Base-by-base conservation (phyloP, 2,797 vertebrate genomes). In the Neopelma chrysocephalum region DNA sequence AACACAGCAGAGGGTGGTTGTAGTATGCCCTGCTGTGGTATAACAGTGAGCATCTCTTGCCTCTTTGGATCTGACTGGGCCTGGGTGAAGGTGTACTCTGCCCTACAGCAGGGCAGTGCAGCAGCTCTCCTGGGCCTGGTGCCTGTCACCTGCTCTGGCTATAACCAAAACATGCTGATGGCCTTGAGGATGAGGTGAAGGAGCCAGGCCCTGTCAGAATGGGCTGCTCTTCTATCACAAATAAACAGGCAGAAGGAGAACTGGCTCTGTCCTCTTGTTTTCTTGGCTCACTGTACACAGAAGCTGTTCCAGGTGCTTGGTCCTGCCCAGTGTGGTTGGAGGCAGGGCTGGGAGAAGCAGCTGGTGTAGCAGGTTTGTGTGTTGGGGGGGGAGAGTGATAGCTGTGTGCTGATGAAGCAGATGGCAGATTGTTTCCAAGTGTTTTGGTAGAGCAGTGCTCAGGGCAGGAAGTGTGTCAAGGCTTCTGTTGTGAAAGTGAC, bases 171-270 rank as follows among this genome's bases (percentile, higher is more conserved):
- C 75, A 18, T 88, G 60, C 75, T 76, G 38, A 69, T 93, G 82
- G 88, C 94, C 91, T 92, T 13, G 61, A 94, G 86, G 83, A 73
- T 1, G 82, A 93, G 96, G 90, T 94, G 93, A 93, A 96, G 94
- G 86, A 96, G 91, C 68, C 83, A 87, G 94, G 71, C 87, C 85
- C 77, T 50, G 53, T 87, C 77, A 90, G 31, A 84, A 43, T 66
- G 88, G 94, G 94, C 95, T 97, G 96, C 90, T 97, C 94, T 96
- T 97, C 95, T 97, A 95, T 95, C 54, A 85, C 71, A 92, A 97
- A 97, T 97, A 97, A 97, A 97, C 89, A 89, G 85, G 95, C 95
- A 96, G 96, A 97, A 96, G 95, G 95, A 96, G 90, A 96, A 84
- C 50, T 48, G 88, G 9, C 86, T 96, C 64, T 82, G 91, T 68